Evolutionary conservation across 2,888 invertebrate species (phyloP), one percentile per base, ranked within the genome.

Genomic region (Cecidostiba fungosa): DNA sequence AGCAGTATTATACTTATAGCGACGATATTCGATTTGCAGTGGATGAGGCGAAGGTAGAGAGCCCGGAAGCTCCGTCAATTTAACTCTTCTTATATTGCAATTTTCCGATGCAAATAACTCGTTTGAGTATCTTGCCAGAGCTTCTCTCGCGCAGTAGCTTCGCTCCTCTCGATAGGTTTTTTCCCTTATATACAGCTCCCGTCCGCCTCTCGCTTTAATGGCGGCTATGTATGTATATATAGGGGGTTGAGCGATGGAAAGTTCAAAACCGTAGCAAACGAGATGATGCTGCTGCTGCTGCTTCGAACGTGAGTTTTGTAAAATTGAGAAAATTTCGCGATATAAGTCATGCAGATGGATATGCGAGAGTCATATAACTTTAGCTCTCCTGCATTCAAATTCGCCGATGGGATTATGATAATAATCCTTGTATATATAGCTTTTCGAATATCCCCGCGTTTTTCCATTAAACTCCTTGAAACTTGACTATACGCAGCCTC

Each of bases 31-130:
- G 66, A 76, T 84, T 69, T 59, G n/a, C 8, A n/a, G n/a, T n/a
- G n/a, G 6, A 8, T 1, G n/a, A 23, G 50, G 50, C 14, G n/a
- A n/a, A 59, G 8, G 10, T 50, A 23, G 5, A 5, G 3, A 74
- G 14, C 43, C n/a, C n/a, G 43, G 43, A 32, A 54, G 66, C 62
- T 72, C 36, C 54, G 72, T 77, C 86, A 72, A 84, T 84, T 86
- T 69, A 81, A 81, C 85, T 76, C 82, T 81, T 77, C 84, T 86
- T 86, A 86, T 85, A 85, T 54, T 54, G 79, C 79, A 86, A 86
- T 85, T 86, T 85, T 86, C 85, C 85, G 85, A 87, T 87, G 80
- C 77, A 87, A 87, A 87, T 85, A 83, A 85, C 79, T 79, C 72
- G 80, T 85, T 83, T 77, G 70, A 69, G 66, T 69, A 36, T 74